Evolutionary conservation across 2,113 vertebrate species (phyloP).

Genomic region (Pao palembangensis): DNA sequence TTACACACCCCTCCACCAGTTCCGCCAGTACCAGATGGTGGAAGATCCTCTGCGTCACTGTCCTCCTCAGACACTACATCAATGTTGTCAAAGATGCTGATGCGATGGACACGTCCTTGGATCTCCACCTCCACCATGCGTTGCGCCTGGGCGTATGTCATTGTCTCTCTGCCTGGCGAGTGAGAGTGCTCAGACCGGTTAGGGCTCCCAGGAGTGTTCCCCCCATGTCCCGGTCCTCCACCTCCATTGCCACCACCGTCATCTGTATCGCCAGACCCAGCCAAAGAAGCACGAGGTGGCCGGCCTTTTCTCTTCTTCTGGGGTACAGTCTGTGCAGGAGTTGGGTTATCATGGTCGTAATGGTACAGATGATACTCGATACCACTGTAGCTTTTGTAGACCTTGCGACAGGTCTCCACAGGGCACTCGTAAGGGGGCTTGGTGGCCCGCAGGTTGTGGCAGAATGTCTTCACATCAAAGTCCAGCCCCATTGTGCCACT

Average conservation of each 20-base stretch:
- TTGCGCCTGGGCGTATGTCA: constrained; percentile 97
- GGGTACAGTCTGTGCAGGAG: constrained; percentile 82
- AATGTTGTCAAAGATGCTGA: constrained; percentile 96
- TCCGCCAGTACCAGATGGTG: constrained; percentile 54
- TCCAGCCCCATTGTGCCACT: constrained; percentile 88
- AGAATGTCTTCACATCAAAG: constrained; percentile 98
- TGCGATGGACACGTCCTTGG: constrained; percentile 91
- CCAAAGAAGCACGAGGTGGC: constrained; percentile 77
- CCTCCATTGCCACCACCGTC: constrained; percentile 67
- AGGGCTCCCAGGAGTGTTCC: constrained; percentile 80
- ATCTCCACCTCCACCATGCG: constrained; percentile 97
- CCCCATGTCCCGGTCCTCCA: constrained; percentile 63
- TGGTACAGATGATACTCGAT: constrained; percentile 98
- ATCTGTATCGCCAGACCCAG: constrained; percentile 67
- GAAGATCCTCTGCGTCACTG: constrained; percentile 83
- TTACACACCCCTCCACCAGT: constrained; percentile 66
- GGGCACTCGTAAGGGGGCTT: constrained; percentile 98
- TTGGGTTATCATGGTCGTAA: constrained; percentile 96
- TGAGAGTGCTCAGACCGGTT: constrained; percentile 87
- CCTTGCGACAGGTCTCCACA: constrained; percentile 92
- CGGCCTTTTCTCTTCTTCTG: constrained; percentile 95
- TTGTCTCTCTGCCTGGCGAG: constrained; percentile 89
- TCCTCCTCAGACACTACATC: constrained; percentile 97
- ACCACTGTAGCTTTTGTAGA: constrained; percentile 98
- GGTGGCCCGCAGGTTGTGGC: constrained; percentile 93